Percentiles rank a stretch among this genome's conserved stretches.
Evolutionary conservation across 1,140 invertebrate species (phyloP).

Genomic region (Oppia nitens): DNA sequence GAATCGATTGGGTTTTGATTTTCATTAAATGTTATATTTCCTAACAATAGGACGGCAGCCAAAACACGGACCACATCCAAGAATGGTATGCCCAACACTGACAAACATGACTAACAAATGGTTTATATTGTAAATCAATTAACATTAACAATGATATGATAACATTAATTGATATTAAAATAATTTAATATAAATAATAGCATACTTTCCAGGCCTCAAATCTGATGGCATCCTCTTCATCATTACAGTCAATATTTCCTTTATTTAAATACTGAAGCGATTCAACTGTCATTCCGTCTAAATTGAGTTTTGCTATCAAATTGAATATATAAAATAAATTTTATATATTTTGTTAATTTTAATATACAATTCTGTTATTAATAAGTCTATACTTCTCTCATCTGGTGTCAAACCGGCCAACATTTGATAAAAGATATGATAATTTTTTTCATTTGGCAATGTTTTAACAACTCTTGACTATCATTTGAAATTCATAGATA

Average conservation of each 20-base stretch:
- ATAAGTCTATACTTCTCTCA: conserved; percentile 44
- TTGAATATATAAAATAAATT: background rate
- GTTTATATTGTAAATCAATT: conserved; percentile 13
- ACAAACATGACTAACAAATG: conserved; percentile 33
- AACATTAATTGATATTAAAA: too few relatives aligned
- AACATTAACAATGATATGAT: conserved; percentile 26
- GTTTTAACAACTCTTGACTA: conserved; percentile 75
- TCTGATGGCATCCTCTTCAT: conserved; percentile 47
- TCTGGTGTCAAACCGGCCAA: conserved; percentile 68
- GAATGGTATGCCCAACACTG: conserved; percentile 74
- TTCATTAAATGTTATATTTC: conserved; percentile 76
- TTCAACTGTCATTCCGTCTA: conserved; percentile 60
- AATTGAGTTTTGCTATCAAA: conserved; percentile 38
- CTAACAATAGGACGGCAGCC: conserved; percentile 70
- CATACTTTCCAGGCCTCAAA: conserved; percentile 64
- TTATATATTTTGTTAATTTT: background rate
- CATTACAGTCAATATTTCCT: conserved; percentile 49
- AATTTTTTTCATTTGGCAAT: conserved; percentile 73
- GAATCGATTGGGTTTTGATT: conserved; percentile 36
- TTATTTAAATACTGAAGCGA: conserved; percentile 61
- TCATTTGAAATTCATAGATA: background rate
- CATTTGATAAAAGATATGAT: conserved; percentile 95
- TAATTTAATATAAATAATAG: too few relatives aligned
- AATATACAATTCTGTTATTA: background rate
- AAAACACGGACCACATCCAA: conserved; percentile 78